Conservation (phyloP, 2,797 vertebrate genomes). For the Hypotaenidia okinawae region DNA sequence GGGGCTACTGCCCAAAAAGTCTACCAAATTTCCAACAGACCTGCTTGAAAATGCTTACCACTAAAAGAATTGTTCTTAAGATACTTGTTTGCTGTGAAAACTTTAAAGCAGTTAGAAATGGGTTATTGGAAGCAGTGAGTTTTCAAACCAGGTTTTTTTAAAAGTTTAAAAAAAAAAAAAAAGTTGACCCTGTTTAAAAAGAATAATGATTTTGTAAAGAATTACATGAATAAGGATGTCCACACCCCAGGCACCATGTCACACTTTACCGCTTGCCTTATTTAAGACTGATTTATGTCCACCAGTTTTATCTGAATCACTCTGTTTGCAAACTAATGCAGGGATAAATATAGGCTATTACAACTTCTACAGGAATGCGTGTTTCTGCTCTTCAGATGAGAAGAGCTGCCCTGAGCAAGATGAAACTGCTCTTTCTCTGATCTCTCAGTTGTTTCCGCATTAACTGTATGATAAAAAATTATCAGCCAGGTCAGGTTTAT, state of each 20-base stretch:
- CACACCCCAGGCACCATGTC: neutral
- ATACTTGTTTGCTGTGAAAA: neutral
- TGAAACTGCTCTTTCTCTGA: neutral
- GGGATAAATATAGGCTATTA: neutral
- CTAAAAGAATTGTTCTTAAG: neutral
- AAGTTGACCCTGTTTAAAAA: neutral
- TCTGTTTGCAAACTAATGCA: neutral
- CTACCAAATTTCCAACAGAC: neutral
- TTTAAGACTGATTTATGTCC: neutral
- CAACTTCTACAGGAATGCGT: neutral
- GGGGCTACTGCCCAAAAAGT: neutral
- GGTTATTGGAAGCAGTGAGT: neutral
- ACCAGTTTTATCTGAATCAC: neutral
- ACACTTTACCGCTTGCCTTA: neutral
- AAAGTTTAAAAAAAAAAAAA: neutral
- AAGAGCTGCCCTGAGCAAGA: neutral
- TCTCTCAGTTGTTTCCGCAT: neutral
- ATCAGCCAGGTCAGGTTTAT: neutral
- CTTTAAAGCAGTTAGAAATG: neutral
- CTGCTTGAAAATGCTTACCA: neutral
- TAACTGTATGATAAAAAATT: neutral
- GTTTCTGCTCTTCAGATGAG: neutral
- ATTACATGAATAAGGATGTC: neutral
- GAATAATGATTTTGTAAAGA: neutral
- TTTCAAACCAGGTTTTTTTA: neutral